Base-by-base conservation (phyloP, 2,797 vertebrate genomes). In the Clarias fuscus region DNA sequence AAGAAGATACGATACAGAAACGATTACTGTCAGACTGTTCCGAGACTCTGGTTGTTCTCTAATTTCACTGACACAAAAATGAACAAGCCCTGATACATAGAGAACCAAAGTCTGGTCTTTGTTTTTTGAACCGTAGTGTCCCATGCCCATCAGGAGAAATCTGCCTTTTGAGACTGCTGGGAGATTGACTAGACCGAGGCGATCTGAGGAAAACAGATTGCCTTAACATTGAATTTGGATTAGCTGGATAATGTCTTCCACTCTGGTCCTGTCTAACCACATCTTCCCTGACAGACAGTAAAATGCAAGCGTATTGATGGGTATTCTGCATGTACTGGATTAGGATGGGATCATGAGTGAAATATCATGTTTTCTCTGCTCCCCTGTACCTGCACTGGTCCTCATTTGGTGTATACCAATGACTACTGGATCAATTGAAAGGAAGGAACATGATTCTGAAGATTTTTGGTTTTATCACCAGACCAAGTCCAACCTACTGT, bases 351-450 rank as follows among this genome's bases (percentile, higher is more conserved):
- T 85, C 85, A 82, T 64, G 79, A 86, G 72, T 67, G 75, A 82
- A 85, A 43, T 68, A 82, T 79, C 77, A 30, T 67, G 84, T 89
- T 88, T 65, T 85, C 64, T 87, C 71, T 86, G 58, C 30, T 61
- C 58, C 20, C 30, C 20, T 78, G 61, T 89, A 91, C 88, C 80
- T 88, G 88, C 90, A 86, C 75, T 77, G 73, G 75, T 82, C 33
- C 76, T 85, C 77, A 80, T 43, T 62, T 15, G 3, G 30, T 78
- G 58, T 24, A 40, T 37, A 61, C 14, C 27, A 8, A 76, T 56
- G 37, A 11, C 30, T 61, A 61, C 58, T 37, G n/a, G 37, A 61
- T 22, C 22, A 24, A 83, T 59, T 24, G 5, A 70, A 70, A 59
- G 7, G 10, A 78, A 61, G 76, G 76, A 78, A 33, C 5, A 78